A percentile compares a stretch with the other conserved stretches of the same genome.
Conservation (phyloP, 2,113 vertebrate genomes). For the Embiotoca jacksoni region DNA sequence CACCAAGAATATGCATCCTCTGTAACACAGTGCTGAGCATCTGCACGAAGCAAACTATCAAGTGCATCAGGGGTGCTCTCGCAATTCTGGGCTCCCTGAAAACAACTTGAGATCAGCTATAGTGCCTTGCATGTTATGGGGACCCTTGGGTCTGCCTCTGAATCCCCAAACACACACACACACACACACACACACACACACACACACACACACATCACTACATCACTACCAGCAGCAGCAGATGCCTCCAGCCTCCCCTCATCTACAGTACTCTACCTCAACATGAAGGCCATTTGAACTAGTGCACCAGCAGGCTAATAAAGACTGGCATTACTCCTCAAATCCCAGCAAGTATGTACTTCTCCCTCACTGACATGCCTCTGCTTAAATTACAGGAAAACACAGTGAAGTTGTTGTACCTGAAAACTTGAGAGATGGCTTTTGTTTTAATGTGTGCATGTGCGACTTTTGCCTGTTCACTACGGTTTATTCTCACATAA, state of each 20-base stretch:
- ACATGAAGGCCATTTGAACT: neutral
- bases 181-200: too few relatives aligned
- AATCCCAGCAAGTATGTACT: conserved; percentile 10
- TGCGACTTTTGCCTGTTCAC: conserved; percentile 20
- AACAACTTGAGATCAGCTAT: neutral
- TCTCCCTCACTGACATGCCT: neutral
- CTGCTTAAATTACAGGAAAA: conserved; percentile 2
- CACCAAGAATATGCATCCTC: neutral
- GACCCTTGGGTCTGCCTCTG: neutral
- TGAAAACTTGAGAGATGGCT: conserved; percentile 46
- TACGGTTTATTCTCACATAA: neutral
- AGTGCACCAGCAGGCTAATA: neutral
- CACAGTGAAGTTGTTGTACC: conserved; percentile 22
- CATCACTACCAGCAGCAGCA: neutral
- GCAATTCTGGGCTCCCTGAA: neutral
- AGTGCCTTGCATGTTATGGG: neutral
- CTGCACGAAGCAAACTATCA: conserved; percentile 2
- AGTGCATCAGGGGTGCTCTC: neutral
- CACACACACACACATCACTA: too few relatives aligned
- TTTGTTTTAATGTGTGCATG: conserved; percentile 4
- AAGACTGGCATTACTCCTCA: neutral
- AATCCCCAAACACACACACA: too few relatives aligned
- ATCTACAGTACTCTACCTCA: neutral
- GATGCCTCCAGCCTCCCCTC: neutral
- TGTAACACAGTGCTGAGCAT: neutral